Percentiles rank a stretch among this genome's conserved stretches.
These are phyloP conservation scores for Clarias platycephalus DNA, from an alignment of 2,797 vertebrate genomes.

Conservation along the genomic window DNA sequence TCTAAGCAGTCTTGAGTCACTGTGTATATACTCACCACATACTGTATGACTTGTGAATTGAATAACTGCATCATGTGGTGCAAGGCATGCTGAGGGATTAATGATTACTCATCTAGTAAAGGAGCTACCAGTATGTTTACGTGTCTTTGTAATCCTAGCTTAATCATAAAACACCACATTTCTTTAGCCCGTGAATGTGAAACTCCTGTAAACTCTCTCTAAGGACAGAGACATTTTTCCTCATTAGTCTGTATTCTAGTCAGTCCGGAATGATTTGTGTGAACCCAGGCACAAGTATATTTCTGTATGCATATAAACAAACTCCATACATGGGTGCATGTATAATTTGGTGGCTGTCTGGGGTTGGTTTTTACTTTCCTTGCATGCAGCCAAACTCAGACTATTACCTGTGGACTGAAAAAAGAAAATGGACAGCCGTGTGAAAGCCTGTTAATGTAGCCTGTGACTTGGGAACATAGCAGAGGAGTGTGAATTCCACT, in stretches of 20 bases:
- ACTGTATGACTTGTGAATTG: not conserved
- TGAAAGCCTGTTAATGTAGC: conserved; percentile 41
- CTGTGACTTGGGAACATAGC: conserved; percentile 26
- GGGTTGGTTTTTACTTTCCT: not conserved
- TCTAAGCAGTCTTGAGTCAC: not conserved
- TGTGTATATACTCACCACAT: not conserved
- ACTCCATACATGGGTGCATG: not conserved
- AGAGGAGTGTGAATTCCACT: conserved; percentile 50
- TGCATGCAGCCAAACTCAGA: not conserved
- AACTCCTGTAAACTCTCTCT: not conserved
- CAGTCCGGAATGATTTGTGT: not conserved
- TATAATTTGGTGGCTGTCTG: not conserved
- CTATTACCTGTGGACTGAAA: conserved; percentile 26
- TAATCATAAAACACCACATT: conserved; percentile 32
- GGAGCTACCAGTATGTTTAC: conserved; percentile 4
- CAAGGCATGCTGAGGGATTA: conserved; percentile 10
- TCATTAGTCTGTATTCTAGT: not conserved
- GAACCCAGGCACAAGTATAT: not conserved
- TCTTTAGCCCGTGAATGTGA: conserved; percentile 1
- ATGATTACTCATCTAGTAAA: conserved; percentile 26
- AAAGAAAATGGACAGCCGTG: conserved; percentile 38
- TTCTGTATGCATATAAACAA: not conserved
- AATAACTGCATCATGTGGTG: conserved; percentile 20
- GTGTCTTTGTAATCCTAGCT: conserved; percentile 25
- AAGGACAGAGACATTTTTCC: not conserved